Evolutionary conservation across 2,888 invertebrate species (phyloP).

Genomic region (Phalangium opilio): DNA sequence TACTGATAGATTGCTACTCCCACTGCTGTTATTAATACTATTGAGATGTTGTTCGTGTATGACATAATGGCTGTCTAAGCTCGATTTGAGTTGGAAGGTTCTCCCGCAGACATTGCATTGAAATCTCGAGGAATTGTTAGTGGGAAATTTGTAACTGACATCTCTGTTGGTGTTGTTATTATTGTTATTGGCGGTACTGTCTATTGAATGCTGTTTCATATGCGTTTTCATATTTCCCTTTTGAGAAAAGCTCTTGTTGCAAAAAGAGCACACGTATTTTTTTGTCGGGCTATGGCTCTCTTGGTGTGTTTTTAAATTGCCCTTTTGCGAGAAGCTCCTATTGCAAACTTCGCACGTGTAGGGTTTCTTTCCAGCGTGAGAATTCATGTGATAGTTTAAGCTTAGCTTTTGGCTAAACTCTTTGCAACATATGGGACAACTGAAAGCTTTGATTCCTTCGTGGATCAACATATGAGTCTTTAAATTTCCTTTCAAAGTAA

Average conservation of each 20-base stretch:
- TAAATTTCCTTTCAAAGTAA: constrained; percentile 16
- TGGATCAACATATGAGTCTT: constrained; percentile 16
- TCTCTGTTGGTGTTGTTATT: too few relatives aligned
- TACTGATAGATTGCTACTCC: too few relatives aligned
- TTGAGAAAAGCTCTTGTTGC: constrained; percentile 17
- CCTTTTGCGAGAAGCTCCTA: constrained; percentile 17
- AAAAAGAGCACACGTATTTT: constrained; percentile 16
- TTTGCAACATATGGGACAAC: constrained; percentile 16
- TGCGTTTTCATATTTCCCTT: constrained; percentile 19
- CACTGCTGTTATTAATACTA: too few relatives aligned
- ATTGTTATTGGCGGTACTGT: too few relatives aligned
- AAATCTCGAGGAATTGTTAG: too few relatives aligned
- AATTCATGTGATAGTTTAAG: constrained; percentile 20
- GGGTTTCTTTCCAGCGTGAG: constrained; percentile 18
- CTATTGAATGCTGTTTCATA: constrained; percentile 14
- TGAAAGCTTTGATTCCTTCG: constrained; percentile 17
- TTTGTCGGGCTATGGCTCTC: constrained; percentile 16
- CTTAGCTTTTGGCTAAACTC: constrained; percentile 18
- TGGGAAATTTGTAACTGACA: too few relatives aligned
- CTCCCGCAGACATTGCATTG: too few relatives aligned
- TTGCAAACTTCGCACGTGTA: constrained; percentile 18
- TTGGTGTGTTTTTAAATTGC: constrained; percentile 19
- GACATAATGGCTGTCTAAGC: too few relatives aligned
- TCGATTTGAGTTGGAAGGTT: too few relatives aligned
- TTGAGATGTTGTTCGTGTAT: too few relatives aligned